Evolutionary conservation across 2,797 vertebrate species (phyloP), one percentile per base, ranked within the genome.

Genomic region (Sebastiscus albofasciatus): DNA sequence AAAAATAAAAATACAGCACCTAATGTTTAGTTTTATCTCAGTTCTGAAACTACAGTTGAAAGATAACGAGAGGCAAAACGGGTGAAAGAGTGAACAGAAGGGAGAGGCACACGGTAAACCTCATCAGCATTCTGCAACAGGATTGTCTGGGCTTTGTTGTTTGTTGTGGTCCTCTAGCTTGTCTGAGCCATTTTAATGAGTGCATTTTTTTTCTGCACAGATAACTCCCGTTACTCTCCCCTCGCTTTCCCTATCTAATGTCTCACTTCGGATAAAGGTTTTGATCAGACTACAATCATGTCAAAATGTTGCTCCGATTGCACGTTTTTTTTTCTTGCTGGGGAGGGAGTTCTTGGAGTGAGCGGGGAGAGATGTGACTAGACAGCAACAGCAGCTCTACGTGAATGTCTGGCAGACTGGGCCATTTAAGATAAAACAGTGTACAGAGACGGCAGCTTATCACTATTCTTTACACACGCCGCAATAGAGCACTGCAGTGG

Each of bases 91-190:
- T 2, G 39, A 90, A 74, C 72, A 85, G 76, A 80, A 68, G 74
- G 71, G 75, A 85, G 76, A 75, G 71, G 68, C 61, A 81, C 80
- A 84, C 61, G 31, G 81, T 86, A 82, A 90, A 89, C 66, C 93
- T 94, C 90, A 94, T 95, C 92, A 93, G 92, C 92, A 95, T 94
- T 94, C 94, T 77, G 86, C 90, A 84, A 88, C 85, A 91, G 81
- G 73, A 91, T 71, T 78, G 93, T 94, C 93, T 93, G 87, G 86
- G 91, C 90, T 92, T 90, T 93, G 91, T 88, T 93, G 90, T 92
- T 92, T 94, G 93, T 93, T 94, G 86, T 87, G 88, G 82, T 92
- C 85, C 85, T 91, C 75, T 52, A 77, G 88, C 83, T 87, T 82
- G 88, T 89, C 90, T 91, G 90, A 89, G 84, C 82, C 85, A 90